Base-by-base conservation (phyloP, 2,888 invertebrate species). In the Chymomyza caudatula region DNA sequence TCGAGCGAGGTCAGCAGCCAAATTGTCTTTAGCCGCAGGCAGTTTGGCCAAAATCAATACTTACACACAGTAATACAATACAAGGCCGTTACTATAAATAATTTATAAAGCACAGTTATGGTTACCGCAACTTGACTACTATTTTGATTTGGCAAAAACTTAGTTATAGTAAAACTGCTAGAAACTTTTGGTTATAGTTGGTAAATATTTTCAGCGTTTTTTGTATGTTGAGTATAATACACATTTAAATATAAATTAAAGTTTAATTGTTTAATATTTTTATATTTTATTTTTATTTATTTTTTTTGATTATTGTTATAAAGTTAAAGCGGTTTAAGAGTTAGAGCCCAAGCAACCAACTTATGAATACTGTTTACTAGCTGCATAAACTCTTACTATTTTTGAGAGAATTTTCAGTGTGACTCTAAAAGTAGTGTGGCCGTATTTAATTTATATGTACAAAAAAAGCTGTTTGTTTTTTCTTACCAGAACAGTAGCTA, bases 11-110 rank as follows among this genome's bases (percentile, higher is more conserved):
- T 81, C 81, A 79, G 74, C 60, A 43, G 20, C 47, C 47, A 47
- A 47, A 47, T 15, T 47, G 47, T 56, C 25, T 22, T 6, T 37
- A 29, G 37, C 68, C 52, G 15, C 76, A 76, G 49, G 70, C 68
- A 69, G 67, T 78, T 73, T 83, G 70, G 71, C 75, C 53, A 73
- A 76, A 77, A 77, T 78, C 85, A 86, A 74, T 86, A 79, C 77
- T 86, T 67, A 86, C 86, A 71, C 60, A 13, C 29, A 37, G 11
- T 37, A 37, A 11, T 37, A 37, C 29, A 37, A 11, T 37, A 37
- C 29, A 37, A 37, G 29, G 29, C 29, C 29, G 29, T 37, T 8
- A 37, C 3, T 3, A 37, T 11, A 3, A 1, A 11, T 37, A 11
- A 37, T 37, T 37, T 37, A 37, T 37, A 37, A 37, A 37, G 29